Conservation (phyloP, 2,888 invertebrate species). For the Ennomos erosarius region DNA sequence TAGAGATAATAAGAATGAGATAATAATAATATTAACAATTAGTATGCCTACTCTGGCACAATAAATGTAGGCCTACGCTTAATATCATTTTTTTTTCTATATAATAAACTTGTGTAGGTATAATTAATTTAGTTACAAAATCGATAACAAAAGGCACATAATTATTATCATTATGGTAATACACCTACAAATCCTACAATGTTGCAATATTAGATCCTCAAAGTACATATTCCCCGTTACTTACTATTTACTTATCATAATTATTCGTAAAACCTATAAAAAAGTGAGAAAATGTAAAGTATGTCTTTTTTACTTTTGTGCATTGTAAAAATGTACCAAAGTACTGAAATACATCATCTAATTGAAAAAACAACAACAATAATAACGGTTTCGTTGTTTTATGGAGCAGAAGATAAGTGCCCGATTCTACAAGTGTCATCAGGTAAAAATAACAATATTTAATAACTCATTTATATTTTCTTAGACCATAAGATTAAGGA, state of each 20-base stretch:
- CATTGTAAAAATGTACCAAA: background rate
- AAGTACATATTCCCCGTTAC: background rate
- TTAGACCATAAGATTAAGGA: slow-evolving; percentile 12
- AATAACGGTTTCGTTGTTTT: slow-evolving; percentile 40
- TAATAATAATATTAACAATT: slow-evolving; percentile 10
- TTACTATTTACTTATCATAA: background rate
- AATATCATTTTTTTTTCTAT: too few species aligned
- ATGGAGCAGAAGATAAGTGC: slow-evolving; percentile 25
- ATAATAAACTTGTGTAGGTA: too few species aligned
- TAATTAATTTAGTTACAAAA: background rate
- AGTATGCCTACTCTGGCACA: slow-evolving; percentile 26
- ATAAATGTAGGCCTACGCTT: background rate
- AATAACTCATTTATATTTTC: slow-evolving; percentile 1
- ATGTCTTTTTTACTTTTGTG: slow-evolving; percentile 2
- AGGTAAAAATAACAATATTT: slow-evolving; percentile 6
- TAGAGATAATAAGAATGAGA: slow-evolving; percentile 8
- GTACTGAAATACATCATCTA: background rate
- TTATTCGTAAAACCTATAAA: background rate
- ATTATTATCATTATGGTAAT: background rate
- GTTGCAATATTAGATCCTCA: background rate
- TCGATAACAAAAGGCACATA: slow-evolving; percentile 3
- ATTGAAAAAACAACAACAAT: slow-evolving; percentile 21
- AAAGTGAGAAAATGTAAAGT: background rate
- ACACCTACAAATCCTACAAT: background rate
- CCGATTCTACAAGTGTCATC: slow-evolving; percentile 2